These are phyloP conservation scores for Caenorhabditis sp. DNA, from an alignment of 2,888 invertebrate species.

Conservation along the genomic window DNA sequence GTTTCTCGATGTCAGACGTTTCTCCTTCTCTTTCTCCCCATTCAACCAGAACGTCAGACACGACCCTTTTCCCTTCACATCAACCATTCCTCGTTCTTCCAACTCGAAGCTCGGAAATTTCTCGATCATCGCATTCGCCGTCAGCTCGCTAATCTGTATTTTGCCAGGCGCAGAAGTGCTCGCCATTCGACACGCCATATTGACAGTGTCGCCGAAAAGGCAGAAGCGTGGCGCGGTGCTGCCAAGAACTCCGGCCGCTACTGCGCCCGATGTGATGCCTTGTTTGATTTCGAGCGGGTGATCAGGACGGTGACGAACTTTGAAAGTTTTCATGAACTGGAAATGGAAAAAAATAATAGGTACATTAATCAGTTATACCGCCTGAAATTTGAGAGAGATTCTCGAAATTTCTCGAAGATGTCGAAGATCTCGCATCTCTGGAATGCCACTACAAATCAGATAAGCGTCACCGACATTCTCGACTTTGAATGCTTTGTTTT, in stretches of 20 bases:
- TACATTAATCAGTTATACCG: slow-evolving; percentile 15
- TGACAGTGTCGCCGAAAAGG: slow-evolving; percentile 55
- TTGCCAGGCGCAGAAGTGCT: slow-evolving; percentile 39
- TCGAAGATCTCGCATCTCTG: slow-evolving; percentile 32
- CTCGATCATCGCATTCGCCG: slow-evolving; percentile 20
- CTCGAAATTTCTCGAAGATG: slow-evolving; percentile 46
- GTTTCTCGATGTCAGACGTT: slow-evolving; percentile 15
- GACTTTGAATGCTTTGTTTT: slow-evolving; percentile 53
- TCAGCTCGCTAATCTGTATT: slow-evolving; percentile 50
- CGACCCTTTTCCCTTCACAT: slow-evolving; percentile 54
- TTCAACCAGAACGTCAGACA: slow-evolving; percentile 47
- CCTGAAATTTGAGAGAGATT: slow-evolving; percentile 42
- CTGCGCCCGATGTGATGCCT: slow-evolving; percentile 50
- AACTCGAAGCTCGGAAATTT: slow-evolving; percentile 41
- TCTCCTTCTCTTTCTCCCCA: slow-evolving; percentile 30
- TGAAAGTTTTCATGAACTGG: slow-evolving; percentile 38
- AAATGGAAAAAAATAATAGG: too few relatives aligned
- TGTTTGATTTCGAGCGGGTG: slow-evolving; percentile 42
- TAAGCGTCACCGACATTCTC: slow-evolving; percentile 59
- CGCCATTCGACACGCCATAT: slow-evolving; percentile 56
- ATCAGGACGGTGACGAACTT: slow-evolving; percentile 46
- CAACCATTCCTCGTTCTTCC: slow-evolving; percentile 50
- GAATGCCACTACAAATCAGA: slow-evolving; percentile 52
- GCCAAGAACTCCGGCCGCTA: slow-evolving; percentile 54
- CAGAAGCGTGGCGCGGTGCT: slow-evolving; percentile 50